These are phyloP conservation scores for Zapus hudsonius DNA, from an alignment of 2,113 vertebrate genomes.

Conservation along the genomic window DNA sequence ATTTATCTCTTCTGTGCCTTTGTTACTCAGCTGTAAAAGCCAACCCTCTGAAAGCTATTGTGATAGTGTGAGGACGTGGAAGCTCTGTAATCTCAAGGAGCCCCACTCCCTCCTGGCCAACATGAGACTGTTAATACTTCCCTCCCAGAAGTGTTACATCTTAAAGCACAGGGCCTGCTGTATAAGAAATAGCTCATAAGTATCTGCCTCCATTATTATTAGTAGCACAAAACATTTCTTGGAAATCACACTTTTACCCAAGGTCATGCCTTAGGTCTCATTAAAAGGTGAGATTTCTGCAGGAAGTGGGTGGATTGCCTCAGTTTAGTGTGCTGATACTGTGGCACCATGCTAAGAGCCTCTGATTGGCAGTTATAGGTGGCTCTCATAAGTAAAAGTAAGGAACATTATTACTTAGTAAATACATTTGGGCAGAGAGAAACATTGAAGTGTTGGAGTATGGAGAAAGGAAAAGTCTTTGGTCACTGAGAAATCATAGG, in stretches of 20 bases:
- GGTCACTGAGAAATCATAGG: neutral
- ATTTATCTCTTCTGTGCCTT: constrained; percentile 48
- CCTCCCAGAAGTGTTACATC: neutral
- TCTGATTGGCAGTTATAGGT: neutral
- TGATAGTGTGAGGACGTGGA: neutral
- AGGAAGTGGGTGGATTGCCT: constrained; percentile 8
- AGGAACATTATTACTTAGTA: neutral
- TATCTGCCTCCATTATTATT: neutral
- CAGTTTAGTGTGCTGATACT: neutral
- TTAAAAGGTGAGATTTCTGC: constrained; percentile 43
- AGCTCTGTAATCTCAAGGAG: neutral
- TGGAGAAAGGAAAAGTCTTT: neutral
- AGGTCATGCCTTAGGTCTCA: neutral
- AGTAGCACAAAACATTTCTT: constrained; percentile 18
- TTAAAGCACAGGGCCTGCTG: neutral
- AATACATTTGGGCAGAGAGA: constrained; percentile 33
- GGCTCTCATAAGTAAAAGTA: constrained; percentile 43
- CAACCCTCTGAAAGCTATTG: constrained; percentile 33
- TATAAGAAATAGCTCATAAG: constrained; percentile 2
- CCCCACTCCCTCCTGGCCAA: neutral
- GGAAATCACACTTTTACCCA: constrained; percentile 54
- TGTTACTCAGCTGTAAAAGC: constrained; percentile 43
- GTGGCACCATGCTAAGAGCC: constrained; percentile 6
- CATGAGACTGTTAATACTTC: neutral
- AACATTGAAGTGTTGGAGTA: neutral